Evolutionary conservation across 1,140 invertebrate genomes (phyloP).

Genomic region (Luehdorfia chinensis): DNA sequence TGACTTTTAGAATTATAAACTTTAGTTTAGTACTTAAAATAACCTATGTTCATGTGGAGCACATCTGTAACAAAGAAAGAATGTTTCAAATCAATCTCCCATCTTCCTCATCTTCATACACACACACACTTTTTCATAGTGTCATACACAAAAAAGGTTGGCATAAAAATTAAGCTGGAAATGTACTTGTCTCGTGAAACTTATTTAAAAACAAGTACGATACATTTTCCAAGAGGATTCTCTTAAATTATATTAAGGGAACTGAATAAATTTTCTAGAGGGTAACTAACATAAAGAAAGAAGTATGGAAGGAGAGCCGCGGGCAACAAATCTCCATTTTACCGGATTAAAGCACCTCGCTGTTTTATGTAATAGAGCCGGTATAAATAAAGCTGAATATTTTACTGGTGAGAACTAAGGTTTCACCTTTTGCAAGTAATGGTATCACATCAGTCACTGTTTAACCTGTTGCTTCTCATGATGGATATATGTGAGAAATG

Average conservation of each 20-base stretch:
- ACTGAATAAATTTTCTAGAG: constrained; percentile 44
- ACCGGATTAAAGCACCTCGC: constrained; percentile 60
- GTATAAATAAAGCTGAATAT: constrained; percentile 49
- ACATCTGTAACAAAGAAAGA: no score
- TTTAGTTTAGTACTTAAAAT: no score
- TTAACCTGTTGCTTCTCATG: constrained; percentile 18
- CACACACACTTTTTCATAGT: no score
- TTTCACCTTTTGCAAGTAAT: constrained; percentile 22
- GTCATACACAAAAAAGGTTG: not conserved
- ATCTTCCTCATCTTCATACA: no score
- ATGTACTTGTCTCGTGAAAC: no score
- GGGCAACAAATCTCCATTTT: constrained; percentile 65
- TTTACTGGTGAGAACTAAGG: constrained; percentile 37
- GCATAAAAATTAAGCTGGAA: constrained; percentile 21
- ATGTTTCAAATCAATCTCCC: no score
- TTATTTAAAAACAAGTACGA: constrained; percentile 10
- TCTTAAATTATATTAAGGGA: constrained; percentile 32
- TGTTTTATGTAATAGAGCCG: constrained; percentile 52
- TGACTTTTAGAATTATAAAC: no score
- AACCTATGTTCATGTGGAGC: no score
- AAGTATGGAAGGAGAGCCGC: constrained; percentile 43
- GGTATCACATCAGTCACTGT: constrained; percentile 15
- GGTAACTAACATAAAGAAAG: constrained; percentile 56
- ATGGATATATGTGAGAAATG: constrained; percentile 15
- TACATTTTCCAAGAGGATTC: constrained; percentile 21